phyloP scores from a whole-genome alignment of 2,888 invertebrate species.

The Cynaeus angustus region DNA sequence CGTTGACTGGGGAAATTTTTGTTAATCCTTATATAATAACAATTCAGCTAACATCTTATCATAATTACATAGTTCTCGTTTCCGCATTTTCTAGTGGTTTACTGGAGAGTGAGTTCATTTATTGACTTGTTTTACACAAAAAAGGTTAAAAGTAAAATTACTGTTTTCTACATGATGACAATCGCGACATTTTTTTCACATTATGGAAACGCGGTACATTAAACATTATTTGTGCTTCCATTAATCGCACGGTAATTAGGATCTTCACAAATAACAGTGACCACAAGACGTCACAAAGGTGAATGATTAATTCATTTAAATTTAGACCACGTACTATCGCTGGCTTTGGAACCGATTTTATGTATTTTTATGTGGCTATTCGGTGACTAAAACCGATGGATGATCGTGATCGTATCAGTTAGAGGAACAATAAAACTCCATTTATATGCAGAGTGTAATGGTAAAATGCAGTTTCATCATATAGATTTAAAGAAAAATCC shows the following conservation, averaged over 20 bases:
- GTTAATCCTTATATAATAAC: conserved; percentile 39
- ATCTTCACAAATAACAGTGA: too few relatives aligned
- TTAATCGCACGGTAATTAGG: too few relatives aligned
- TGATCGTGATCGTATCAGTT: conserved; percentile 7
- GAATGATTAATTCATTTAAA: conserved; percentile 30
- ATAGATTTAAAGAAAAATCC: too few relatives aligned
- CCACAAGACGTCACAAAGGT: conserved; percentile 23
- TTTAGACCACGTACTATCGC: conserved; percentile 19
- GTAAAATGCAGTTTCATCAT: too few relatives aligned
- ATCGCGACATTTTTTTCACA: neutral
- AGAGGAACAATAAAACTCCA: conserved; percentile 24
- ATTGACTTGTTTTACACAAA: neutral
- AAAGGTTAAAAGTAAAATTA: conserved; percentile 1
- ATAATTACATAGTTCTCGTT: conserved; percentile 19
- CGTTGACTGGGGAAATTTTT: conserved; percentile 47
- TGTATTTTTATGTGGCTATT: conserved; percentile 29
- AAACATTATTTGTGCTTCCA: too few relatives aligned
- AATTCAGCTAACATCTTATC: conserved; percentile 32
- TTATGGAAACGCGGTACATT: neutral
- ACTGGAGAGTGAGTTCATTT: neutral
- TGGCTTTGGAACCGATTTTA: conserved; percentile 39
- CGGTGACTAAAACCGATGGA: conserved; percentile 19
- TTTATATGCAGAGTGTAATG: neutral
- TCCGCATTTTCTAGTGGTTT: conserved; percentile 34
- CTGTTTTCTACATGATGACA: conserved; percentile 1